Evolutionary conservation across 1,140 invertebrate species (phyloP).

Genomic region (Drosophila asahinai): DNA sequence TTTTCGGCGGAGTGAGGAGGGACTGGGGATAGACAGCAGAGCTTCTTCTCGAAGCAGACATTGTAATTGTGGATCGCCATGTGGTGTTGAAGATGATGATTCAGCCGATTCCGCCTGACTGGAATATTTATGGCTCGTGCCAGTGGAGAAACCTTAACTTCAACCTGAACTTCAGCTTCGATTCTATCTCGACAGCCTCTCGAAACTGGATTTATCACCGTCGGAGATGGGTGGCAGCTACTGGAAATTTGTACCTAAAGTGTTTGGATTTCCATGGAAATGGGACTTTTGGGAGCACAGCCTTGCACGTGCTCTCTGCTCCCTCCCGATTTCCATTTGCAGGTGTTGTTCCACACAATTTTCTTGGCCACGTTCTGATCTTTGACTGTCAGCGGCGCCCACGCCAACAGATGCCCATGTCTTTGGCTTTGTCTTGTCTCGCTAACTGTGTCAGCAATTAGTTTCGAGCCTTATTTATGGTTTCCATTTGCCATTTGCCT

Average conservation of each 20-base stretch:
- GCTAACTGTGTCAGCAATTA: conserved; percentile 81
- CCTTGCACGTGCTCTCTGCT: conserved; percentile 59
- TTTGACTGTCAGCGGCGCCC: conserved; percentile 75
- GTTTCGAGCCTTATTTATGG: conserved; percentile 76
- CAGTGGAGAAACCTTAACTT: conserved; percentile 25
- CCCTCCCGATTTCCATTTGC: conserved; percentile 28
- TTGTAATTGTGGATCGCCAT: conserved; percentile 68
- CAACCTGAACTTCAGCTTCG: conserved; percentile 29
- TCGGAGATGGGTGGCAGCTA: conserved; percentile 51
- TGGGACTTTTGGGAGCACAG: conserved; percentile 19
- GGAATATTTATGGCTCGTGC: conserved; percentile 76
- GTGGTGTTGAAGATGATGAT: conserved; percentile 62
- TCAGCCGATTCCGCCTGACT: conserved; percentile 68
- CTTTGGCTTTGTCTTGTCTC: conserved; percentile 71
- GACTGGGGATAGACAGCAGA: conserved; percentile 6
- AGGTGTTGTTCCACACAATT: conserved; percentile 58
- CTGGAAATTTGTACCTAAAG: conserved; percentile 61
- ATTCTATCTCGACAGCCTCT: conserved; percentile 47
- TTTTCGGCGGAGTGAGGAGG: background rate
- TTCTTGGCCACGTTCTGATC: conserved; percentile 54
- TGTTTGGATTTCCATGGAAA: conserved; percentile 55
- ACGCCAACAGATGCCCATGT: conserved; percentile 55
- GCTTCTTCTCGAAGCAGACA: conserved; percentile 37
- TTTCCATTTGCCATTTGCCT: conserved; percentile 71
- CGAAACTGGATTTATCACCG: conserved; percentile 62